A percentile compares a stretch with the other conserved stretches of the same genome.
phyloP scores from a whole-genome alignment of 2,888 invertebrate species.

The Tenodera sinensis region DNA sequence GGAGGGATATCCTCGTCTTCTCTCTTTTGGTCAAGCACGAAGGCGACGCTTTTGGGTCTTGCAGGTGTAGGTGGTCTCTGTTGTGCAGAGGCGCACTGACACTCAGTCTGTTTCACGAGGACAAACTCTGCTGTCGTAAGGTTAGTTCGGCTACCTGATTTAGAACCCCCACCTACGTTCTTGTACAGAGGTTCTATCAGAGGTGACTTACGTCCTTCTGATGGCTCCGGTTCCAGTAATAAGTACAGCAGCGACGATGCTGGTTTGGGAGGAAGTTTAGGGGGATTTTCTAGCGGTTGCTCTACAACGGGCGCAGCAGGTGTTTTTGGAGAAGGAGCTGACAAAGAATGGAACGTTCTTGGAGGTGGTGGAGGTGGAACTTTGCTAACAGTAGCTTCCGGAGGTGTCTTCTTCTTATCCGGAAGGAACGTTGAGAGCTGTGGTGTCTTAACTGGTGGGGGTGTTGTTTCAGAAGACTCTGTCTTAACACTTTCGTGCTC shows the following conservation, averaged over 20 bases:
- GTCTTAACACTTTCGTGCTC: background rate
- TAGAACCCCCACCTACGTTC: background rate
- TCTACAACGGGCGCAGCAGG: background rate
- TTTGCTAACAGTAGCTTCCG: background rate
- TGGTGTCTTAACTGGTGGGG: background rate
- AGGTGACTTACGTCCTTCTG: background rate
- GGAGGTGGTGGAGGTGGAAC: background rate
- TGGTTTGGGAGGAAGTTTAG: background rate
- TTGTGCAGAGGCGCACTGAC: background rate
- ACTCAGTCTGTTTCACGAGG: background rate
- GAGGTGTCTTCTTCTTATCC: background rate
- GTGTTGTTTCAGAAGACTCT: background rate
- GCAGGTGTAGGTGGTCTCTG: background rate
- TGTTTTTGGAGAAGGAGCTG: background rate
- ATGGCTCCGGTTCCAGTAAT: background rate
- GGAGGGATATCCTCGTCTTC: background rate
- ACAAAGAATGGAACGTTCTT: background rate
- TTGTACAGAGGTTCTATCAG: background rate
- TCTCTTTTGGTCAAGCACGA: slow-evolving; percentile 21
- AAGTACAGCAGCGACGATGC: background rate
- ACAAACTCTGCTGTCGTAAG: background rate
- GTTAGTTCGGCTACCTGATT: background rate
- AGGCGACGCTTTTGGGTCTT: slow-evolving; percentile 28
- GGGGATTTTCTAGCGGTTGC: background rate
- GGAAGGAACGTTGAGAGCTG: background rate